These are phyloP conservation scores for Digitonthophagus gazella DNA, from an alignment of 2,888 invertebrate genomes.

Conservation along the genomic window DNA sequence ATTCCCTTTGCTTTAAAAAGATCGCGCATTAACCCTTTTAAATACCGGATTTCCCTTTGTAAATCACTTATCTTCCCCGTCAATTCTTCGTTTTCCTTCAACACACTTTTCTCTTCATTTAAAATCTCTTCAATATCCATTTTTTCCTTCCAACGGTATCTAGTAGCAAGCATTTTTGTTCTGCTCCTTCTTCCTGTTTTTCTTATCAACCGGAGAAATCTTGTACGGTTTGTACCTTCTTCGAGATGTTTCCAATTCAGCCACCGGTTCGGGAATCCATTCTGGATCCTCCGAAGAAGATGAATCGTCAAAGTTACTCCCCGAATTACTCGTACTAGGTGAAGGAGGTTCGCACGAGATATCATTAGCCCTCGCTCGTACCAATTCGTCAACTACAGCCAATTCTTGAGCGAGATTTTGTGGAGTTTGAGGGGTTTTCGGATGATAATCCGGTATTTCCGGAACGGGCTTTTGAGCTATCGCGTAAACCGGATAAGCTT, in stretches of 20 bases:
- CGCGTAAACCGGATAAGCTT: slow-evolving; percentile 14
- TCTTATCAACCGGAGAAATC: slow-evolving; percentile 66
- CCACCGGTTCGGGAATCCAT: slow-evolving; percentile 50
- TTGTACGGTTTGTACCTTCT: slow-evolving; percentile 68
- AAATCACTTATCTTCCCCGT: slow-evolving; percentile 71
- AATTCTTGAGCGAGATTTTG: slow-evolving; percentile 58
- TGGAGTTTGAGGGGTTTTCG: slow-evolving; percentile 43
- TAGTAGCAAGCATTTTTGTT: slow-evolving; percentile 90
- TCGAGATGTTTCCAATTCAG: slow-evolving; percentile 30
- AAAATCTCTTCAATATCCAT: slow-evolving; percentile 77
- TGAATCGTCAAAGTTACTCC: slow-evolving; percentile 51
- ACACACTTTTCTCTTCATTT: slow-evolving; percentile 68
- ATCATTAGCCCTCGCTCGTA: slow-evolving; percentile 67
- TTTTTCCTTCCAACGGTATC: slow-evolving; percentile 88
- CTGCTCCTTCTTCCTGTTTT: slow-evolving; percentile 86
- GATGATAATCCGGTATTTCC: too few relatives aligned
- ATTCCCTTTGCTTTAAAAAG: slow-evolving; percentile 79
- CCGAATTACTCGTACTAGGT: slow-evolving; percentile 44
- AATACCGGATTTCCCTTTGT: slow-evolving; percentile 78
- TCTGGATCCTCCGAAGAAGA: slow-evolving; percentile 56
- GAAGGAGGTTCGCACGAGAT: slow-evolving; percentile 50
- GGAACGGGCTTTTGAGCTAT: slow-evolving; percentile 16
- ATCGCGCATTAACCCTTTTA: slow-evolving; percentile 85
- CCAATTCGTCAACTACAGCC: slow-evolving; percentile 71
- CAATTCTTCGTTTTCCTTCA: slow-evolving; percentile 64